phyloP scores from a whole-genome alignment of 2,797 vertebrate genomes.

The Ibycter americanus region DNA sequence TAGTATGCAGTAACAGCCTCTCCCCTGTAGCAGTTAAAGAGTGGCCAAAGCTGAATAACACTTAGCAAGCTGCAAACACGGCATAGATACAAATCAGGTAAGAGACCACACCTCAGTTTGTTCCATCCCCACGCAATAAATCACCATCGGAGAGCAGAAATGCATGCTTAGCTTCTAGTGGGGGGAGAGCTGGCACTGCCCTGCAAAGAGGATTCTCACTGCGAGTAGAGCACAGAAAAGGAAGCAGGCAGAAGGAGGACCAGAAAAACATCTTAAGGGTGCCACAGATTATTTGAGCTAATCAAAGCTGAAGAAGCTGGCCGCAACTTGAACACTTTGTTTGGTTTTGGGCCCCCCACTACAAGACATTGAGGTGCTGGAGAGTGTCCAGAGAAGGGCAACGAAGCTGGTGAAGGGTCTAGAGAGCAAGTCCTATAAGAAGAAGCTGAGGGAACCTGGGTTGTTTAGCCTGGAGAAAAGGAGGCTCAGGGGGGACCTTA shows the following conservation, averaged over 20 bases:
- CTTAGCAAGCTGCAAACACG: neutral
- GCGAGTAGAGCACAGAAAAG: neutral
- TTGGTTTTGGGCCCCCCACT: neutral
- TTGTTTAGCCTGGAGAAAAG: neutral
- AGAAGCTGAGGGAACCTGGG: neutral
- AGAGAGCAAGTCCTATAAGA: neutral
- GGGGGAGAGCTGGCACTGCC: neutral
- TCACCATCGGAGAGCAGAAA: neutral
- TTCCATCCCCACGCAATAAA: neutral
- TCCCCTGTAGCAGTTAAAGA: neutral
- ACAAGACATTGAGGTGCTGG: neutral
- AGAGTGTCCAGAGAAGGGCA: neutral
- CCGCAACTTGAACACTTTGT: neutral
- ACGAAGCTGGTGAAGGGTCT: neutral
- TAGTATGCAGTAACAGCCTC: neutral
- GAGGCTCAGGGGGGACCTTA: neutral
- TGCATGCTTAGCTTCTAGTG: accelerated
- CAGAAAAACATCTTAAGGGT: neutral
- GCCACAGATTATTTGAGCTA: neutral
- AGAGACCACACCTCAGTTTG: neutral
- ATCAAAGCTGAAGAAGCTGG: neutral
- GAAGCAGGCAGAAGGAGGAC: neutral
- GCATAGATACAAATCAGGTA: neutral
- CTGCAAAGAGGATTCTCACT: neutral
- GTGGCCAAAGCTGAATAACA: neutral